Percentiles rank a stretch among this genome's conserved stretches.
Conservation (phyloP, 2,113 vertebrate species). For the Plecturocebus donacophilus region DNA sequence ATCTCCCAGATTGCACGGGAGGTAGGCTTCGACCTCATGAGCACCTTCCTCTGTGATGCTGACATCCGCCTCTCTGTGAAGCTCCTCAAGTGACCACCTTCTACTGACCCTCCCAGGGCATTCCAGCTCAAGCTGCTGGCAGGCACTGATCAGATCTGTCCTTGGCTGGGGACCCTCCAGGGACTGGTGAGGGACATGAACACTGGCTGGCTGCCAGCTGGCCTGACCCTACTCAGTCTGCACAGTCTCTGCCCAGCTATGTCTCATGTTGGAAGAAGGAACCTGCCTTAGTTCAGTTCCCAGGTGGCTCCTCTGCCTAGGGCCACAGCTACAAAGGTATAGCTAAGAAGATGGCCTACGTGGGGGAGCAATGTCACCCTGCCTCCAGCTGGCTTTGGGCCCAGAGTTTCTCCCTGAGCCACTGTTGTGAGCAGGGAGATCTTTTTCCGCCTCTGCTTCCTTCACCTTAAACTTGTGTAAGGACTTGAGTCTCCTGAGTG, state of each 20-base stretch:
- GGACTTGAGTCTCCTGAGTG: too few species aligned
- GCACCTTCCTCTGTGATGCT: conserved; percentile 91
- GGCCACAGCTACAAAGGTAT: background rate
- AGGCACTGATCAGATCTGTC: background rate
- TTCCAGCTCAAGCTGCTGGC: background rate
- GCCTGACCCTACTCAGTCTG: background rate
- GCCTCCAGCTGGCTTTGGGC: background rate
- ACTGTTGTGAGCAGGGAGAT: background rate
- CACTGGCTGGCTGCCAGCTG: background rate
- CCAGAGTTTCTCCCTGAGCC: background rate
- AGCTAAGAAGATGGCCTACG: background rate
- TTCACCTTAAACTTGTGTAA: background rate
- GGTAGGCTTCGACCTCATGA: conserved; percentile 89
- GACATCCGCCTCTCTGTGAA: conserved; percentile 89
- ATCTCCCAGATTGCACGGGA: conserved; percentile 90
- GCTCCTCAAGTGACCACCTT: conserved; percentile 85
- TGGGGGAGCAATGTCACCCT: background rate
- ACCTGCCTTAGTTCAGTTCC: background rate
- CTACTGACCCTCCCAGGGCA: background rate
- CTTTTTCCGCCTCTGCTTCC: background rate
- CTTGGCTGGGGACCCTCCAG: background rate
- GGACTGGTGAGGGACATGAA: background rate
- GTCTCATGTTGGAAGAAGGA: background rate
- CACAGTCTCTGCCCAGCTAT: background rate
- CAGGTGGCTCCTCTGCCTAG: background rate